Base-by-base conservation (phyloP, 1,140 invertebrate species). In the Lineus longissimus region DNA sequence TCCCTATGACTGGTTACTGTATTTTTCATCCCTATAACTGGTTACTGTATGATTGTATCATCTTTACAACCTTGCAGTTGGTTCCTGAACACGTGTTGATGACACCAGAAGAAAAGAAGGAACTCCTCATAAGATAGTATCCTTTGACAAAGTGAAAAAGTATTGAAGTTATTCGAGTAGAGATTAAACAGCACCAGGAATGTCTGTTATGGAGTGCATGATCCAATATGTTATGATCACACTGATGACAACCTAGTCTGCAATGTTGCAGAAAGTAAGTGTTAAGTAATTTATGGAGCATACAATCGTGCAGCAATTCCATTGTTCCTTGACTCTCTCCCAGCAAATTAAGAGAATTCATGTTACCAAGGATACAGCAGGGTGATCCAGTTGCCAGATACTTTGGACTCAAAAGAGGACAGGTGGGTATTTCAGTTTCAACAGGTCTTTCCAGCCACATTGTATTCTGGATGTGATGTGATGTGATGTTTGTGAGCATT, bases 71-170 rank as follows among this genome's bases (percentile, higher is more conserved):
- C 61, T 69, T 71, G 23, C 64, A 84, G 84, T 79, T 99, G 68
- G 97, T 99, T 4, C 97, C 97, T 0, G 95, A 99, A 81, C 97
- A 99, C 81, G 95, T 98, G 62, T 93, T 99, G 1, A 88, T 99
- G 83, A 98, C 93, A 22, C 91, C 92, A 0, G 96, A 98, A 78
- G 97, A 99, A 78, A 99, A 99, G 80, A 88, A 92, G 70, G 97
- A 99, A 85, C 82, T 99, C 4, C 83, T 99, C 17, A 85, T 86
- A 1, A 89, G 93, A 89, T 97, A 96, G 90, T 92, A 89, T 88
- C 87, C 86, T 88, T 88, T 85, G 27, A 23, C 25, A 45, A 17
- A 15, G 11, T 9, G 11, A 13, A n/a, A n/a, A n/a, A 13, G n/a
- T 59, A 45, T 45, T 15, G 27, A 27, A 41, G 30, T 56, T 60